Percentiles rank a stretch among this genome's conserved stretches.
phyloP scores from a whole-genome alignment of 2,113 vertebrate genomes.

The rabbit (Oryctolagus cuniculus) region mOryCun1.1 NC_091434.1:103322501-103323000 shows the following conservation, averaged over 20 bases:
- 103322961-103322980: neutral
- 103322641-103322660: neutral
- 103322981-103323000: neutral
- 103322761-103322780: slow-evolving; percentile 41
- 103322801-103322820: neutral
- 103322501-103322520: slow-evolving; percentile 56
- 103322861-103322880: neutral
- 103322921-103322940: neutral
- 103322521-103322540: neutral
- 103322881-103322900: neutral
- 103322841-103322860: neutral
- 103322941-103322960: neutral
- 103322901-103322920: neutral
- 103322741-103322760: neutral
- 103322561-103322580: neutral
- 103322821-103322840: neutral
- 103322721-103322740: neutral
- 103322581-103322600: neutral
- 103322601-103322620: neutral
- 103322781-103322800: neutral
- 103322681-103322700: neutral
- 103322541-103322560: neutral
- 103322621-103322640: neutral
- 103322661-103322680: neutral
- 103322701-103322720: neutral